Evolutionary conservation across 2,888 invertebrate species (phyloP).

Genomic region (Drosophila colorata): DNA sequence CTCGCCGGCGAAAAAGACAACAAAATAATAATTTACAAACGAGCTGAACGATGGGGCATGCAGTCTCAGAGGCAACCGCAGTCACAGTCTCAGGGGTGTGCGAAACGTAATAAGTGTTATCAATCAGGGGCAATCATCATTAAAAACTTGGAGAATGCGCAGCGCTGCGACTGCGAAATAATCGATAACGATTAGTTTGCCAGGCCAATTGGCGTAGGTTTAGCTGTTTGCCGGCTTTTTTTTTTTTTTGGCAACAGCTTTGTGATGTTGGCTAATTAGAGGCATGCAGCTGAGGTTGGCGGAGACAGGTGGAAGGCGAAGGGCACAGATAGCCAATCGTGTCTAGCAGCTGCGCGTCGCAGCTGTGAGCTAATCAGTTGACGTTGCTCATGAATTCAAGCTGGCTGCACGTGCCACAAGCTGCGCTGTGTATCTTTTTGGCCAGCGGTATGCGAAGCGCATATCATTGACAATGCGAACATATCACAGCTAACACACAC

Average conservation of each 20-base stretch:
- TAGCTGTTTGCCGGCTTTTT: neutral
- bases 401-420: conserved; percentile 44
- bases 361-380: conserved; percentile 45
- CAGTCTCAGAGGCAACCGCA: neutral
- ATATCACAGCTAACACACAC: neutral
- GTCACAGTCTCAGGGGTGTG: conserved; percentile 7
- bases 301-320: neutral
- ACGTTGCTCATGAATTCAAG: conserved; percentile 31
- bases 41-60: conserved; percentile 5
- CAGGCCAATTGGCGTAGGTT: conserved; percentile 36
- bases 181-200: conserved; percentile 46
- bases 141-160: conserved; percentile 52
- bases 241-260: conserved; percentile 48
- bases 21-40: conserved; percentile 30
- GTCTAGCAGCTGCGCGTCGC: conserved; percentile 35
- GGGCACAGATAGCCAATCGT: conserved; percentile 23
- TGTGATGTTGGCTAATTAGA: conserved; percentile 37
- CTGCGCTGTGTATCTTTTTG: conserved; percentile 19
- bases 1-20: conserved; percentile 40
- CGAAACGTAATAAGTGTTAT: conserved; percentile 56
- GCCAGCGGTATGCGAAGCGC: conserved; percentile 31
- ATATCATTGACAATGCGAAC: conserved; percentile 17
- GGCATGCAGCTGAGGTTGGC: conserved; percentile 18
- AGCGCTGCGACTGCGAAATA: conserved; percentile 29
- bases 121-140: conserved; percentile 75